phyloP scores from a whole-genome alignment of 2,797 vertebrate genomes.

The Pteropus rufus region DNA sequence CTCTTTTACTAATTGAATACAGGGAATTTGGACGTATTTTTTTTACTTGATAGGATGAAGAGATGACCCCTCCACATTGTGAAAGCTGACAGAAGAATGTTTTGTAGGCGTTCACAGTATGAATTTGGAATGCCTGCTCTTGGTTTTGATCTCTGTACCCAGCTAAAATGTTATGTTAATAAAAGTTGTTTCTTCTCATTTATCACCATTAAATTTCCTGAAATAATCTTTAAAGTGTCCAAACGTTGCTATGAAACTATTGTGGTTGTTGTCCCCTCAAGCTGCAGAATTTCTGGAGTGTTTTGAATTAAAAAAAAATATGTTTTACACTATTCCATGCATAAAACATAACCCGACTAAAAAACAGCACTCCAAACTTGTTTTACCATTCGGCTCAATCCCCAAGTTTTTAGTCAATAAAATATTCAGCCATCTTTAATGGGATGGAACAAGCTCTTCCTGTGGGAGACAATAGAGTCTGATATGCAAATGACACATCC shows the following conservation, averaged over 20 bases:
- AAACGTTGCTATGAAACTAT: constrained; percentile 20
- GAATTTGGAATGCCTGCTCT: not conserved
- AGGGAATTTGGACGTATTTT: not conserved
- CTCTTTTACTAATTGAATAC: not conserved
- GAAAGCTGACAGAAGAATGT: not conserved
- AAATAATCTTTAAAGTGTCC: constrained; percentile 20
- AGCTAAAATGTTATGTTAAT: constrained; percentile 17
- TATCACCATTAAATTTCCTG: not conserved
- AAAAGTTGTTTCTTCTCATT: not conserved
- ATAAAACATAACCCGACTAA: constrained; percentile 4
- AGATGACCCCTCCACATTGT: not conserved
- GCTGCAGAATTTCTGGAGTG: not conserved
- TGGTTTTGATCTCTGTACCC: constrained; percentile 32
- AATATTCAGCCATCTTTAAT: not conserved
- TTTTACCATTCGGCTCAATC: not conserved
- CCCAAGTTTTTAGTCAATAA: not conserved
- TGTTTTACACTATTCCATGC: not conserved
- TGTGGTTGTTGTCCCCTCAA: not conserved
- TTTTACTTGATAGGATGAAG: constrained; percentile 10
- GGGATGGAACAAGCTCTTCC: not conserved
- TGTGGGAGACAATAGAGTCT: not conserved
- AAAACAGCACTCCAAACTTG: not conserved
- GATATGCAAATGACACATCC: not conserved
- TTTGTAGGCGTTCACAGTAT: not conserved
- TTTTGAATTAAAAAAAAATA: not conserved